Conservation (phyloP, 2,888 invertebrate genomes). For the Sussaba pulchella region DNA sequence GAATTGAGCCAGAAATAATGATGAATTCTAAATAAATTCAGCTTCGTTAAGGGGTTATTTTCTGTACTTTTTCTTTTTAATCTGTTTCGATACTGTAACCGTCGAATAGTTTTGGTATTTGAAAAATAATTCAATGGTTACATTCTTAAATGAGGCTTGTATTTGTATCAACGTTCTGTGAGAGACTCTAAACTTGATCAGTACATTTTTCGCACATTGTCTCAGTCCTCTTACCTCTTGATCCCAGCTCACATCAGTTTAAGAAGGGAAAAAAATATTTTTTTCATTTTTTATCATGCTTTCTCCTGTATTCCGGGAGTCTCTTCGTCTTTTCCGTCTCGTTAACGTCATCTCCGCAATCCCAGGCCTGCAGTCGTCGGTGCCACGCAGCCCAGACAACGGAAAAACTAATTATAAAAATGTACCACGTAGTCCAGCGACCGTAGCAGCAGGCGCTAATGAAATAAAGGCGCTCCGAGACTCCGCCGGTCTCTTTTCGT, state of each 20-base stretch:
- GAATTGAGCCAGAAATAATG: no score
- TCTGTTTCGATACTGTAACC: background rate
- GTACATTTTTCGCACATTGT: background rate
- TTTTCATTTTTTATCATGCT: constrained; percentile 24
- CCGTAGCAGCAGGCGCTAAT: constrained; percentile 68
- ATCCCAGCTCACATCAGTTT: constrained; percentile 50
- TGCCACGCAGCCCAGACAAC: constrained; percentile 61
- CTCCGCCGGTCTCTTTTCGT: constrained; percentile 36
- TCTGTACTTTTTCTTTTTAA: no score
- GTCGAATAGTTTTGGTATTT: background rate
- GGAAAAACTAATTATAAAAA: constrained; percentile 81
- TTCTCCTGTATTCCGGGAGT: constrained; percentile 42
- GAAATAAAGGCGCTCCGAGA: constrained; percentile 68
- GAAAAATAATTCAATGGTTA: background rate
- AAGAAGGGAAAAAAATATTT: no score
- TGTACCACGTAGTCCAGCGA: constrained; percentile 71
- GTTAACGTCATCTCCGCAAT: constrained; percentile 64
- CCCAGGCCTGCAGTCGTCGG: constrained; percentile 62
- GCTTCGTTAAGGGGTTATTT: no score
- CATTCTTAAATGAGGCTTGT: background rate
- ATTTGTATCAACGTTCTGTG: background rate
- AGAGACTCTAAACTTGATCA: no score
- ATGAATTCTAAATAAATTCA: no score
- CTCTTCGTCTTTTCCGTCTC: constrained; percentile 29
- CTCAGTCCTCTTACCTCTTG: background rate